Evolutionary conservation across 2,113 vertebrate genomes (phyloP).

Genomic region (Geothlypis trichas): DNA sequence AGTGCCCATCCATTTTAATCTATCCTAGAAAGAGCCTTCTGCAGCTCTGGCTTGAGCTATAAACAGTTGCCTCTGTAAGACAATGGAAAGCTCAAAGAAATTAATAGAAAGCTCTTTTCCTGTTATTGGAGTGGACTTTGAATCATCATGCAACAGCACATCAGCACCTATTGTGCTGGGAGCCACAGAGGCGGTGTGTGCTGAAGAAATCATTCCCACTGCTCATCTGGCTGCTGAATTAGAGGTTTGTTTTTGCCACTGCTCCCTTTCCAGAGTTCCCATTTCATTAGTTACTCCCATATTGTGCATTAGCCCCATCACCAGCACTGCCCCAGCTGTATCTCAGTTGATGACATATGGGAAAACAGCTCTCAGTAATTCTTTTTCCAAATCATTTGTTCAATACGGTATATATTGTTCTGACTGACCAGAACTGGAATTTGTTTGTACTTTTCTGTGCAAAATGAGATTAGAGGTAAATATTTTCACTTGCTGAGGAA

Average conservation of each 20-base stretch:
- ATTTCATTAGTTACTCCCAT: not conserved
- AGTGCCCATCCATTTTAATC: not conserved
- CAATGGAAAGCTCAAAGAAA: not conserved
- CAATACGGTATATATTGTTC: not conserved
- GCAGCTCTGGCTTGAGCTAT: not conserved
- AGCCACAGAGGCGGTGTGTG: not conserved
- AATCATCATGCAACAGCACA: not conserved
- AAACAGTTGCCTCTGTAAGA: not conserved
- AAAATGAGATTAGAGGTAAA: not conserved
- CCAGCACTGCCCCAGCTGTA: not conserved
- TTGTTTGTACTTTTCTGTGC: not conserved
- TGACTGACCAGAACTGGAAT: not conserved
- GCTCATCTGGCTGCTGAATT: not conserved
- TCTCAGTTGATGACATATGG: not conserved
- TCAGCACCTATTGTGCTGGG: not conserved
- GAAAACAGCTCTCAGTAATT: not conserved
- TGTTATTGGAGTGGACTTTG: not conserved
- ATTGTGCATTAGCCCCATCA: not conserved
- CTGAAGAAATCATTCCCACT: not conserved
- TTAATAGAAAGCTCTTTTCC: not conserved
- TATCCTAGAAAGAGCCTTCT: not conserved
- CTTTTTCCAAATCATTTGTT: not conserved
- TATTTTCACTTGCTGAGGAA: not conserved
- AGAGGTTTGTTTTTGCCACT: not conserved
- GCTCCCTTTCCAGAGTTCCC: not conserved